phyloP scores from a whole-genome alignment of 2,113 vertebrate genomes.

The Odocoileus virginianus region DNA sequence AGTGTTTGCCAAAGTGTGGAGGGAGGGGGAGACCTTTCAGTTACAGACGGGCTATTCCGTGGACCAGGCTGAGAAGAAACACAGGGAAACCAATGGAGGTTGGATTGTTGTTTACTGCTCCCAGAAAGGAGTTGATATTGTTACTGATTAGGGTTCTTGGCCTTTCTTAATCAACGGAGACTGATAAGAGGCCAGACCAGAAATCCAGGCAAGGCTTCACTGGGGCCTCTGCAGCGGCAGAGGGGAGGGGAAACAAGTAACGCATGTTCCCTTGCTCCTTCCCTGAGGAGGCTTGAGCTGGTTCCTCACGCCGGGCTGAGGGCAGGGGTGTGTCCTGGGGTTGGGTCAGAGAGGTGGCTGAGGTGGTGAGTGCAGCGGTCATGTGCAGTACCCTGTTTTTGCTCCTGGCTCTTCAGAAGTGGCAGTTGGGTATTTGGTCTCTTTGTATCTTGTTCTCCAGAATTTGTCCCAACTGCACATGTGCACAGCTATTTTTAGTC shows the following conservation, averaged over 20 bases:
- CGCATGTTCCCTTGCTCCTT: background rate
- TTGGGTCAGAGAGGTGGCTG: background rate
- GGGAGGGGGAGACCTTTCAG: background rate
- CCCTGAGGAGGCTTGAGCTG: background rate
- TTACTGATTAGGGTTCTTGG: background rate
- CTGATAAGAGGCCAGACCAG: background rate
- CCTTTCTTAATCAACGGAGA: background rate
- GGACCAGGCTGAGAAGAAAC: background rate
- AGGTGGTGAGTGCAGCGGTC: background rate
- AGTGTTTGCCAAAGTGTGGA: conserved; percentile 5
- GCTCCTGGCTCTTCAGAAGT: background rate
- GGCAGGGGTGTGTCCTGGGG: background rate
- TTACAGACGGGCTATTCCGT: background rate
- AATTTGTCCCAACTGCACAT: background rate
- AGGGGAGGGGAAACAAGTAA: background rate
- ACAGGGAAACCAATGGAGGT: background rate
- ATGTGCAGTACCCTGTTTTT: background rate
- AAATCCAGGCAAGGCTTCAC: background rate
- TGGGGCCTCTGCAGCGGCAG: background rate
- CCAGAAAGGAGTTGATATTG: background rate
- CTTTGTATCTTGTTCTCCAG: background rate
- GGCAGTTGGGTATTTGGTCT: background rate
- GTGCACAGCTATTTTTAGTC: background rate
- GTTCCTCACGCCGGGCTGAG: background rate
- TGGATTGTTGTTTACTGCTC: background rate